Conservation (phyloP, 2,888 invertebrate species). For the Scaptomyza flava region DNA sequence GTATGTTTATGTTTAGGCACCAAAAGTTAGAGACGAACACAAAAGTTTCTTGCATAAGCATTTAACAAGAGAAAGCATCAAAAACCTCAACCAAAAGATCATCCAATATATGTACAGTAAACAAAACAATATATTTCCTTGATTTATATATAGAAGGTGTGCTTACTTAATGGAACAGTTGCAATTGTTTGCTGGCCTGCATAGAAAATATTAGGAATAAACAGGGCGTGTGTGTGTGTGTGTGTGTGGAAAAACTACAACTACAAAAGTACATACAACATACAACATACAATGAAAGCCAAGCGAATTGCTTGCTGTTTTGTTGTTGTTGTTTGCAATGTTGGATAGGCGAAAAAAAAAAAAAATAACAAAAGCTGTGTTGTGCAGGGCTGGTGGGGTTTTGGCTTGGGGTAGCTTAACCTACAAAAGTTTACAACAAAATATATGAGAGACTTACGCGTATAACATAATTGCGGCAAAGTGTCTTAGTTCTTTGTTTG, state of each 20-base stretch:
- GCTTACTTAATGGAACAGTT: conserved; percentile 43
- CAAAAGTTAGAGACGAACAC: conserved; percentile 51
- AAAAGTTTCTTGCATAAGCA: conserved; percentile 25
- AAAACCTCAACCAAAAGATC: conserved; percentile 44
- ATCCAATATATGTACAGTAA: conserved; percentile 47
- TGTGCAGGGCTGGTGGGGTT: conserved; percentile 17
- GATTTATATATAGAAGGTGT: not conserved
- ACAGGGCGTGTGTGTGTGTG: conserved; percentile 7
- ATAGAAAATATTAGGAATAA: conserved; percentile 17
- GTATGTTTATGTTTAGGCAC: conserved; percentile 30
- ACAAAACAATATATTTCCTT: conserved; percentile 22
- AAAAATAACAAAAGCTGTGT: conserved; percentile 57
- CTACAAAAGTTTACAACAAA: conserved; percentile 65
- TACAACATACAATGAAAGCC: conserved; percentile 48
- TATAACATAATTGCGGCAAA: conserved; percentile 77
- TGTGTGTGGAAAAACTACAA: conserved; percentile 48
- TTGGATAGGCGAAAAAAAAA: conserved; percentile 43
- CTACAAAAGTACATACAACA: conserved; percentile 31
- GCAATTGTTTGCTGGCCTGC: conserved; percentile 45
- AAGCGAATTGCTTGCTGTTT: conserved; percentile 21
- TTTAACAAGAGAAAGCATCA: conserved; percentile 21
- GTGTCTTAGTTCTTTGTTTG: conserved; percentile 75
- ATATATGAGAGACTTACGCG: conserved; percentile 77
- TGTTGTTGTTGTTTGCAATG: conserved; percentile 33
- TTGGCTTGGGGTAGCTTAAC: conserved; percentile 46